These are phyloP conservation scores for Ceratina australensis DNA, from an alignment of 1,140 invertebrate species.

Conservation along the genomic window DNA sequence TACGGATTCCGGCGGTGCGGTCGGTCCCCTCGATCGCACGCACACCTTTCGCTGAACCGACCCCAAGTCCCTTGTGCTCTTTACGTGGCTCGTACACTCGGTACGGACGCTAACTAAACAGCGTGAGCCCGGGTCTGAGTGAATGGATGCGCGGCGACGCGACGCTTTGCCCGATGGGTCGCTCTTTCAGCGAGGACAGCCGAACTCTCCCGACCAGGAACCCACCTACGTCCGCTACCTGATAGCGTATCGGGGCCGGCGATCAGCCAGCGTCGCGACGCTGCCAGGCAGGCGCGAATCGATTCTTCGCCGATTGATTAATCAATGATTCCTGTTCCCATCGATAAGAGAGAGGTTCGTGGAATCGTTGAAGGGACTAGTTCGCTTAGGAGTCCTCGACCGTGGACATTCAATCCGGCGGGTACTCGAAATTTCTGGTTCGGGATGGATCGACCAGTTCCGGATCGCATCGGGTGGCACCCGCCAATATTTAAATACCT, in stretches of 20 bases:
- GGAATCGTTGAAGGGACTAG: no score
- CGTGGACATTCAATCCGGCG: no score
- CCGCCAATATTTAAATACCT: no score
- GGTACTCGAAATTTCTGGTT: no score
- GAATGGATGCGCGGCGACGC: background rate
- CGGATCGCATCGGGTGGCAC: no score
- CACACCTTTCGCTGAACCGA: background rate
- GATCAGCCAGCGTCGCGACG: background rate
- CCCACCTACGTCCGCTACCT: background rate
- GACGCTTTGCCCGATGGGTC: background rate
- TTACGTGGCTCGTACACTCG: background rate
- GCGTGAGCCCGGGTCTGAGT: background rate
- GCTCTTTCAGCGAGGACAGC: background rate
- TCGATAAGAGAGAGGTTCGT: background rate
- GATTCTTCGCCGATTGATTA: background rate
- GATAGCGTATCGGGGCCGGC: background rate
- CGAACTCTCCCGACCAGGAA: constrained; percentile 18
- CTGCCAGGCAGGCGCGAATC: background rate
- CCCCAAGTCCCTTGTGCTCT: constrained; percentile 3
- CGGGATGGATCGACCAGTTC: no score
- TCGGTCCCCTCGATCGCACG: background rate
- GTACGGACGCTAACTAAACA: background rate
- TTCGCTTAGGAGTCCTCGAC: no score
- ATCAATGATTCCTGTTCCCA: background rate
- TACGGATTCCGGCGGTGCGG: background rate